phyloP scores from a whole-genome alignment of 2,113 vertebrate species.

The Pygoscelis adeliae region DNA sequence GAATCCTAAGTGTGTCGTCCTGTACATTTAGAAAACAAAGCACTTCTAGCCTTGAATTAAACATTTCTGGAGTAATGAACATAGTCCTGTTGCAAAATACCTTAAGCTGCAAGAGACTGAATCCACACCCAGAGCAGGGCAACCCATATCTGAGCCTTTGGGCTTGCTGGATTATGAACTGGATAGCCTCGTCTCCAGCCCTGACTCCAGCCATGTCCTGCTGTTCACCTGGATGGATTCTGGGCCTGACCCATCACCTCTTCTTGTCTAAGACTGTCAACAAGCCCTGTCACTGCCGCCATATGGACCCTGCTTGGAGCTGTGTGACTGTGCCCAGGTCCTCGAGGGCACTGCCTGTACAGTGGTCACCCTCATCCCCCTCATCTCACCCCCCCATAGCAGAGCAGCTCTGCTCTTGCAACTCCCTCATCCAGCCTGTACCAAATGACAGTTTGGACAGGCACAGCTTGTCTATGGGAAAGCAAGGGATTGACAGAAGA shows the following conservation, averaged over 20 bases:
- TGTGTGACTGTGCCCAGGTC: neutral
- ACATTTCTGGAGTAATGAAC: neutral
- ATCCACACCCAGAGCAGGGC: neutral
- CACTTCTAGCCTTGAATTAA: neutral
- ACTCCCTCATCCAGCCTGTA: neutral
- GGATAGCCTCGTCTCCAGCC: neutral
- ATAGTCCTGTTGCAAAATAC: neutral
- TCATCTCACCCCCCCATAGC: neutral
- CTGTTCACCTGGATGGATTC: neutral
- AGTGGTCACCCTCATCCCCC: neutral
- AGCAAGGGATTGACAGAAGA: neutral
- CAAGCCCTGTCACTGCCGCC: neutral
- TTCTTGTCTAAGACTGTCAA: neutral
- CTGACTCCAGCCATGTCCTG: neutral
- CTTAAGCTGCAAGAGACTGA: neutral
- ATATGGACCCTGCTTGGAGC: neutral
- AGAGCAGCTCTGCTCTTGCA: neutral
- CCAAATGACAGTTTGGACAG: neutral
- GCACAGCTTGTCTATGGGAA: neutral
- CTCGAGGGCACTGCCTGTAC: neutral
- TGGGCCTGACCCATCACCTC: neutral
- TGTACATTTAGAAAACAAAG: neutral
- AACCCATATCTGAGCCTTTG: neutral
- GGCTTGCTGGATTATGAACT: neutral
- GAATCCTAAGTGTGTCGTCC: neutral